phyloP scores from a whole-genome alignment of 2,888 invertebrate genomes.

The Amphiduros pacificus region DNA sequence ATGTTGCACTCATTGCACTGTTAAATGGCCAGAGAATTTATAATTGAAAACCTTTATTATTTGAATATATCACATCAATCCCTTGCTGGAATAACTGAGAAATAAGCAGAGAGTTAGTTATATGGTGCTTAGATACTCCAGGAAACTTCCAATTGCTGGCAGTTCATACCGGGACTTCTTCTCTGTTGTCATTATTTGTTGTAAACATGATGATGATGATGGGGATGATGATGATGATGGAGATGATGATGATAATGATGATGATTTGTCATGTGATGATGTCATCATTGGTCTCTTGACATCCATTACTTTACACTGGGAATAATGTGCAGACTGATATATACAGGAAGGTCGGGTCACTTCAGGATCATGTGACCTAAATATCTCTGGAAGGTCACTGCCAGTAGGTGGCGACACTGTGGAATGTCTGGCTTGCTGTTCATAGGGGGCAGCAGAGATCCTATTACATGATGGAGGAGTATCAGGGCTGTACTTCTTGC shows the following conservation, averaged over 20 bases:
- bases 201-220: no score
- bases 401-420: no score
- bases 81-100: no score
- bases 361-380: background rate
- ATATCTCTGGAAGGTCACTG: background rate
- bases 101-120: conserved; percentile 14
- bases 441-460: background rate
- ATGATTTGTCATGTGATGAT: conserved; percentile 1
- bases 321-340: no score
- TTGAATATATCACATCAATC: no score
- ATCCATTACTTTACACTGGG: background rate
- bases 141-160: conserved; percentile 40
- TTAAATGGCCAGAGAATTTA: no score
- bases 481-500: background rate
- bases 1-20: no score
- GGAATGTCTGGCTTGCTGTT: background rate
- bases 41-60: no score
- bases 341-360: background rate
- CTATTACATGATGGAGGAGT: no score
- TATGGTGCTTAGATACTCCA: conserved; percentile 38
- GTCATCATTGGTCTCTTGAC: background rate
- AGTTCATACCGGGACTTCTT: conserved; percentile 26
- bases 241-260: no score
- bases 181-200: conserved; percentile 11
- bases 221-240: no score